Evolutionary conservation across 2,113 vertebrate species (phyloP).

Genomic region (Sigmodon hispidus): DNA sequence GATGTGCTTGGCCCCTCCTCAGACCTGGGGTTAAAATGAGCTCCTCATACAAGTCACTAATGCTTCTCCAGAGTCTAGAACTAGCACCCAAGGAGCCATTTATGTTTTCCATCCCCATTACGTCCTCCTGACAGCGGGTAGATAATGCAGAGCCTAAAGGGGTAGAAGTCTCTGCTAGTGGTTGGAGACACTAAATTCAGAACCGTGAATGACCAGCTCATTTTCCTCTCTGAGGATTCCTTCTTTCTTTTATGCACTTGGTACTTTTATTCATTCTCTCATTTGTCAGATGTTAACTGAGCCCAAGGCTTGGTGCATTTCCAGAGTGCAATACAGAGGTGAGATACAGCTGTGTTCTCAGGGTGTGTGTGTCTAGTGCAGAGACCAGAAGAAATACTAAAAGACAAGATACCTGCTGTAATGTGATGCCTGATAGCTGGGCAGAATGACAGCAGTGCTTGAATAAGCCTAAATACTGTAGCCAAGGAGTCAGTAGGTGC

Average conservation of each 20-base stretch:
- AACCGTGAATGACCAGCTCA: neutral
- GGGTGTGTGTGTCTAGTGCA: neutral
- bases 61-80: conserved; percentile 27
- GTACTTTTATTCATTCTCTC: conserved; percentile 7
- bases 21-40: conserved; percentile 7
- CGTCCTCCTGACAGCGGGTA: conserved; percentile 22
- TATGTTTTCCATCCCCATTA: neutral
- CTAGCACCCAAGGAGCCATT: neutral
- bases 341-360: neutral
- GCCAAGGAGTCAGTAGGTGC: neutral
- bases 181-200: neutral
- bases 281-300: conserved; percentile 17
- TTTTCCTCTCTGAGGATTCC: neutral
- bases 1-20: neutral
- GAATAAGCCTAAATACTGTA: neutral
- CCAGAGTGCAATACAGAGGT: neutral
- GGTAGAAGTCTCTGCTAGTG: neutral
- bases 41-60: neutral
- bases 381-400: neutral
- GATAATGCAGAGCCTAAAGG: neutral
- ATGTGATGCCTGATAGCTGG: neutral
- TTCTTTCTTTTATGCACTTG: conserved; percentile 8
- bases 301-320: neutral
- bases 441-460: neutral
- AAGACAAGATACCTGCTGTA: neutral